Base-by-base conservation (phyloP, 2,113 vertebrate species). In the Narcine bancroftii region DNA sequence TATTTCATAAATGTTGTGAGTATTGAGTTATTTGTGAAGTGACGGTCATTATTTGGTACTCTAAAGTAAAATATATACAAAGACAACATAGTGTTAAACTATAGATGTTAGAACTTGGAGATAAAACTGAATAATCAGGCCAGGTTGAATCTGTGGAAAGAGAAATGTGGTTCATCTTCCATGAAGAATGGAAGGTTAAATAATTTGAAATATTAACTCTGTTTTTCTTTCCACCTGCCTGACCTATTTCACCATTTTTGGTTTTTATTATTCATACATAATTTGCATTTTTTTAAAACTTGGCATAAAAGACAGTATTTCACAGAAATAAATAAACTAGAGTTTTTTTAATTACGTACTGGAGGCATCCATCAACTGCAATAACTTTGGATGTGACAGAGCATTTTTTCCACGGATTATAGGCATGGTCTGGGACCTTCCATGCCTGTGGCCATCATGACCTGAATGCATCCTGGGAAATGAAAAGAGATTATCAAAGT, bases 331-430 rank as follows among this genome's bases (percentile, higher is more conserved):
- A n/a, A n/a, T n/a, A n/a, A n/a, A n/a, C n/a, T n/a, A n/a, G n/a
- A n/a, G n/a, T n/a, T n/a, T n/a, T 36, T 45, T 66, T 47, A 2
- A 50, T 73, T 93, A 96, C 96, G 96, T 95, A 95, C 96, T 96
- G 95, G 95, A 97, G 77, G 95, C 97, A 79, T 99, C 99, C 95
- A 99, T 97, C 97, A 99, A 98, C 94, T 99, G 98, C 92, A 99
- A 94, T 89, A 99, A 97, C 94, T 99, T 99, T 75, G 98, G 98
- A 94, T 99, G 99, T 92, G 97, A 97, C 92, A 99, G 96, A 85
- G 98, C 97, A 93, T 99, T 99, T 96, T 99, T 99, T 91, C 97
- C 96, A 93, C 98, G 96, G 93, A 99, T 99, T 95, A 99, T 99
- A 89, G 99, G 99, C 95, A 99, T 97, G 0, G 99, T 99, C 94